Base-by-base conservation (phyloP, 1,140 invertebrate genomes). In the Hyles vespertilio region DNA sequence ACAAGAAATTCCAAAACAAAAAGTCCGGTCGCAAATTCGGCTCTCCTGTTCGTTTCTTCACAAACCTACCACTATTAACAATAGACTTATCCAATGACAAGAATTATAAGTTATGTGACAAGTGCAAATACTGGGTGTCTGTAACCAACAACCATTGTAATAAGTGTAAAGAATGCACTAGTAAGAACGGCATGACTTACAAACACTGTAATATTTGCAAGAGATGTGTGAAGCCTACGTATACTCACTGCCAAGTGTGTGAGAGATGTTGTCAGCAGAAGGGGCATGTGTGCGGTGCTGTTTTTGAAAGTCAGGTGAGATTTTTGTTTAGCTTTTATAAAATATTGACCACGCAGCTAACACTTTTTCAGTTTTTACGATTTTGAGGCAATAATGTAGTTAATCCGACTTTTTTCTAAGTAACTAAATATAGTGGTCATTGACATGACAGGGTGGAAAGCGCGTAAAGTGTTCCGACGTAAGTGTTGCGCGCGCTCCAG, bases 21-120 rank as follows among this genome's bases (percentile, higher is more conserved):
- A 79, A 87, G 10, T 90, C 87, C 45, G 89, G 87, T 22, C 89
- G 87, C 10, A 91, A 90, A 63, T 66, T 75, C 6, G 85, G 94
- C 0, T 96, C 95, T 0, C 95, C 95, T 3, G 94, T 97, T 8
- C 90, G 96, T 33, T 93, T 97, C 60, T 98, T 96, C 72, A 97
- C 96, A 3, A 97, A 97, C 85, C 85, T 96, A 51, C 87, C 92
- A 9, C 84, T 92, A 1, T 77, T 90, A 32, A 72, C 91, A 10
- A 87, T 95, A 5, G 72, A 91, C 45, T 81, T 97, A 56, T 73
- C 85, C 32, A 75, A 87, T 33, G 89, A 91, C 10, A 92, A 93
- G 58, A 93, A 92, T 45, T 97, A 97, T 74, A 93, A 93, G 71
- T 93, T 91, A 65, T 98, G 96, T 75, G 82, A 91, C 32, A 85